phyloP scores from a whole-genome alignment of 2,113 vertebrate species.

The Trematomus loennbergii region DNA sequence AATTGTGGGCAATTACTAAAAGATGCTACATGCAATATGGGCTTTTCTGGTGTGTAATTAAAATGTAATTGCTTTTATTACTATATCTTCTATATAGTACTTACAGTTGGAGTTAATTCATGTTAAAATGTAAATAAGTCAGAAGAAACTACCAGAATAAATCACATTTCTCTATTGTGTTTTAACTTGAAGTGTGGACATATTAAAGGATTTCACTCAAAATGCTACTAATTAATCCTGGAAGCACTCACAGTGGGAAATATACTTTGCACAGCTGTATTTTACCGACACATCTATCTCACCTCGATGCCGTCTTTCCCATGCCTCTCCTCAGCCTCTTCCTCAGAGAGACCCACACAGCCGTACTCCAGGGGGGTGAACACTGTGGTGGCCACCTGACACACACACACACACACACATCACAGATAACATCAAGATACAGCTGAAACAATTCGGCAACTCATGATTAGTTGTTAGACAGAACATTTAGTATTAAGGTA shows the following conservation, averaged over 20 bases:
- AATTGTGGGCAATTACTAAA: too few relatives aligned
- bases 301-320: slow-evolving; percentile 91
- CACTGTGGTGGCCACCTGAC: slow-evolving; percentile 93
- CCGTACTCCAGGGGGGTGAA: slow-evolving; percentile 96
- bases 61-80: neutral
- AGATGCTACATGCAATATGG: neutral
- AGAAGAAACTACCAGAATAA: too few relatives aligned
- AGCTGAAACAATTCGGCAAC: neutral
- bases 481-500: neutral
- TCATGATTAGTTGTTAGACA: neutral
- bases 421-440: neutral
- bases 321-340: slow-evolving; percentile 83
- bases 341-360: slow-evolving; percentile 94
- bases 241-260: neutral
- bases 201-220: neutral
- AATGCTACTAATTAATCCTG: neutral
- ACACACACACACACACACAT: slow-evolving; percentile 36
- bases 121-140: too few relatives aligned
- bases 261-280: neutral
- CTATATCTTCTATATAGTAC: too few relatives aligned
- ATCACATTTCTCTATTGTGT: neutral
- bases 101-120: too few relatives aligned
- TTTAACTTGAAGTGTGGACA: slow-evolving; percentile 13
- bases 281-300: neutral
- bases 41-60: neutral